Evolutionary conservation across 2,888 invertebrate genomes (phyloP), one percentile per base, ranked within the genome.

Genomic region (Leucoma salicis): DNA sequence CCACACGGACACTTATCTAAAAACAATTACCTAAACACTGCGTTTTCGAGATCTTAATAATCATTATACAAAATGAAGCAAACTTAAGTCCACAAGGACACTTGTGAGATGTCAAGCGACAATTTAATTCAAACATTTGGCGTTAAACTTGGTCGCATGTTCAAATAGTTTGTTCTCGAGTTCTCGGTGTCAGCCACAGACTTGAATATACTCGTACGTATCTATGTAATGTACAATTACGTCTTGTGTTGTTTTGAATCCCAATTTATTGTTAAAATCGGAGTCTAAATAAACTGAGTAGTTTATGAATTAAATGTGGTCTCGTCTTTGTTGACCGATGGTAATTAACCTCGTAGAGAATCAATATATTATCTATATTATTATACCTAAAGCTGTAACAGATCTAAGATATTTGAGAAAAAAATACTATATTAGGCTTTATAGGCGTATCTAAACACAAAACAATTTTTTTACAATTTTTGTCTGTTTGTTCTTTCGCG

Each of bases 81-180:
- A 31, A 31, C 21, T 31, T 14, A 31, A 37, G 31, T 37, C 28
- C 21, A 37, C 3, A 16, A 37, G 31, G 28, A 21, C 29, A 21
- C 37, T 37, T n/a, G 11, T 15, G 18, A 37, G 29, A 37, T 37
- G 18, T 11, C 31, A 13, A 29, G 29, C 14, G 29, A 13, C 29
- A 29, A 29, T 29, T 29, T 29, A 12, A 29, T 13, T 12, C 29
- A 29, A 29, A 29, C 29, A 29, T 13, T 29, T 29, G 21, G 21
- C 21, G 8, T 21, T 21, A 21, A 21, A 21, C 7, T 21, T 21
- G 29, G 29, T 3, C 13, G 29, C 11, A 5, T 29, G 11, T 29
- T 29, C 14, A 29, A 29, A 29, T 29, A 29, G 29, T 29, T 29
- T 12, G 12, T 29, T 29, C 29, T 29, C 13, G 13, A 29, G 29